Evolutionary conservation across 2,888 invertebrate species (phyloP).

Genomic region (Dilophus febrilis): DNA sequence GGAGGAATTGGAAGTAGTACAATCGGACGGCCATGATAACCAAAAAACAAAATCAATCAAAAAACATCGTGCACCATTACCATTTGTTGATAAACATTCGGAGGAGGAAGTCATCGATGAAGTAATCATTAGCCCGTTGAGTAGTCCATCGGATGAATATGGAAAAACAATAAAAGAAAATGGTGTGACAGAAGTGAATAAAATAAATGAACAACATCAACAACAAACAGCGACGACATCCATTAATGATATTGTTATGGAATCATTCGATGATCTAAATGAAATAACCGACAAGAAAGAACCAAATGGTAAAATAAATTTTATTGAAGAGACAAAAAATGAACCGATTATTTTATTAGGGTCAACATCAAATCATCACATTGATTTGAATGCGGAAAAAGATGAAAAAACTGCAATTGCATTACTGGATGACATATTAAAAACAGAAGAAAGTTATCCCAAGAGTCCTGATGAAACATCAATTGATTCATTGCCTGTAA

Average conservation of each 20-base stretch:
- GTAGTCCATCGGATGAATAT: too few species aligned
- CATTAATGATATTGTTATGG: slow-evolving; percentile 21
- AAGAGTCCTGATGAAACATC: background rate
- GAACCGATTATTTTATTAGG: slow-evolving; percentile 14
- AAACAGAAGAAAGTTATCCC: slow-evolving; percentile 16
- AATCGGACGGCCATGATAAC: too few species aligned
- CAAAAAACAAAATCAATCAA: too few species aligned
- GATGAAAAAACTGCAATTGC: slow-evolving; percentile 24
- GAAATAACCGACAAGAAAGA: slow-evolving; percentile 20
- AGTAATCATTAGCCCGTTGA: too few species aligned
- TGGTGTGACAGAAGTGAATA: too few species aligned
- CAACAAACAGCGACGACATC: slow-evolving; percentile 4
- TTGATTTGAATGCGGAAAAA: slow-evolving; percentile 7
- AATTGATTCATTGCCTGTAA: too few species aligned
- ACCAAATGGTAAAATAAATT: slow-evolving; percentile 22
- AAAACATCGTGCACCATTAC: too few species aligned
- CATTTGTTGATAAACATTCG: background rate
- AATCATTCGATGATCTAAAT: slow-evolving; percentile 19
- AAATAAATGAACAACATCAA: too few species aligned
- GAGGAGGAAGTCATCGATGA: background rate
- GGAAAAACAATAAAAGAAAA: too few species aligned
- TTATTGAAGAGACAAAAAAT: slow-evolving; percentile 14
- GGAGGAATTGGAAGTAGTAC: too few species aligned
- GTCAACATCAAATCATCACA: background rate
- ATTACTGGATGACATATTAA: slow-evolving; percentile 23